Percentiles rank a stretch among this genome's conserved stretches.
phyloP scores from a whole-genome alignment of 2,113 vertebrate genomes.

The Plecotus auritus region DNA sequence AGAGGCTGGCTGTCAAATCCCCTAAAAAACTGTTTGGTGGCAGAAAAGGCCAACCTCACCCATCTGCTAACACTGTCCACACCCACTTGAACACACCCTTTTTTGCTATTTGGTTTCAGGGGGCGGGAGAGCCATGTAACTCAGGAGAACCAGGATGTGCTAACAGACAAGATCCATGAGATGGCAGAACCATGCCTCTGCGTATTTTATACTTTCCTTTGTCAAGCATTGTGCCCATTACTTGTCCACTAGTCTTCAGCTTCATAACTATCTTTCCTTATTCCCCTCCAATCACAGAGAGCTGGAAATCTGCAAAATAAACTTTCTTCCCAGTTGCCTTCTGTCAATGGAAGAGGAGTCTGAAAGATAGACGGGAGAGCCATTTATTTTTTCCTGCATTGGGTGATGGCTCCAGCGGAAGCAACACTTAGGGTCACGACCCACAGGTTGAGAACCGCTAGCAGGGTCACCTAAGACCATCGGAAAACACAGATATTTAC shows the following conservation, averaged over 20 bases:
- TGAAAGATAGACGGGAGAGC: neutral
- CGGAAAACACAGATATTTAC: no score
- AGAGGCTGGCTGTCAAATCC: neutral
- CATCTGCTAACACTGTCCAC: neutral
- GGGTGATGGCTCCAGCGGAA: neutral
- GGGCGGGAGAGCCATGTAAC: neutral
- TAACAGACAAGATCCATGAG: neutral
- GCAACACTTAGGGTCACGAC: neutral
- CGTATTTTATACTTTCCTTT: neutral
- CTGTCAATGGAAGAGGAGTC: neutral
- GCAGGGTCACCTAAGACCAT: no score
- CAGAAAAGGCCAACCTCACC: neutral
- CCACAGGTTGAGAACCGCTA: no score
- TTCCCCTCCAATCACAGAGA: neutral
- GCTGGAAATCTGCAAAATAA: neutral
- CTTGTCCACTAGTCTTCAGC: neutral
- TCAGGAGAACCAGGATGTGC: neutral
- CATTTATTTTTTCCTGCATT: neutral
- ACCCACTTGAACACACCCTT: neutral
- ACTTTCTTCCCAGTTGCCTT: neutral
- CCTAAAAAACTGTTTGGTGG: neutral
- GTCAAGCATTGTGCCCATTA: neutral
- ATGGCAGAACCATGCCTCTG: neutral
- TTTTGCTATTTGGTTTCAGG: neutral
- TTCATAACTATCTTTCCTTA: neutral